These are phyloP conservation scores for Pimephales promelas DNA, from an alignment of 2,113 vertebrate genomes.

Conservation along the genomic window DNA sequence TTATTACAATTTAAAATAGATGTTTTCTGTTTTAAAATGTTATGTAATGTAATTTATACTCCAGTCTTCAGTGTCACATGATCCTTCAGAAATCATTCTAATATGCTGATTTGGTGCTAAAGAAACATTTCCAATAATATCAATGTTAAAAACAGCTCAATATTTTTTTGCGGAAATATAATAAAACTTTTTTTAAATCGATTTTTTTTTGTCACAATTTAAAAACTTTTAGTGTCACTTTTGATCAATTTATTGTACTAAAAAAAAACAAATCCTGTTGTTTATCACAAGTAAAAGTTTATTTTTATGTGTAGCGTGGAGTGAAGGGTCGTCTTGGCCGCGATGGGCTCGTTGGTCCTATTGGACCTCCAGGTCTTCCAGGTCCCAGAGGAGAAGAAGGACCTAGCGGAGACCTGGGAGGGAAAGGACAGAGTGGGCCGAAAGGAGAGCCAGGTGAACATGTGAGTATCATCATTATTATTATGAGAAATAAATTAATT, in stretches of 20 bases:
- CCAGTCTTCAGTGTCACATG: background rate
- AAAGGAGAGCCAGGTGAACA: constrained; percentile 72
- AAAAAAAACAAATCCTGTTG: background rate
- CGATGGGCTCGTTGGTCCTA: constrained; percentile 65
- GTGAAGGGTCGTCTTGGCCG: constrained; percentile 66
- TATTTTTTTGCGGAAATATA: no score
- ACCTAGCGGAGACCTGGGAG: constrained; percentile 69
- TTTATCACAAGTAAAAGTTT: background rate
- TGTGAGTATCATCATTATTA: constrained; percentile 65
- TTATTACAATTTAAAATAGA: no score
- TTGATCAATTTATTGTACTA: background rate
- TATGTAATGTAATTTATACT: background rate
- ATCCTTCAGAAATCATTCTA: background rate
- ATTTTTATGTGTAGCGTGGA: constrained; percentile 66
- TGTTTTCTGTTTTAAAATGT: no score
- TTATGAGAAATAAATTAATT: background rate
- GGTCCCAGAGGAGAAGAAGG: constrained; percentile 74
- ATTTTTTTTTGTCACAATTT: no score
- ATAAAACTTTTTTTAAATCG: no score
- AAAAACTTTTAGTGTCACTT: background rate
- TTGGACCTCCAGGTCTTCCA: constrained; percentile 74
- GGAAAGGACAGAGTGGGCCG: constrained; percentile 68
- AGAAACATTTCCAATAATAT: background rate
- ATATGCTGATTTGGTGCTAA: background rate
- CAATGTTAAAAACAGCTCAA: background rate